Evolutionary conservation across 2,113 vertebrate species (phyloP).

Genomic region (Thamnophis sirtalis): DNA sequence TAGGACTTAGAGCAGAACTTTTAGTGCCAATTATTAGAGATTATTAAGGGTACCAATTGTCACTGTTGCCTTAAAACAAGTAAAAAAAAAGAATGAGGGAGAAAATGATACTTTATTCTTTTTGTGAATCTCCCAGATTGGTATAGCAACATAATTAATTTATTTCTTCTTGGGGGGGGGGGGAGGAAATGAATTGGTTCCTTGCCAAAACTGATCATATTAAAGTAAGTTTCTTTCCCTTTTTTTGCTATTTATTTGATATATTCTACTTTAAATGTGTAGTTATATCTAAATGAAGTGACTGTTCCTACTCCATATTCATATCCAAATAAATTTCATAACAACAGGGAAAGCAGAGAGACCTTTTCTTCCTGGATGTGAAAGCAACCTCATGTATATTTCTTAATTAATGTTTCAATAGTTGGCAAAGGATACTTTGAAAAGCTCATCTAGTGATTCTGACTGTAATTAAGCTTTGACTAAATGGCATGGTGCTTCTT

Average conservation of each 20-base stretch:
- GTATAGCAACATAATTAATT: background rate
- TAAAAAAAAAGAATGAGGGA: background rate
- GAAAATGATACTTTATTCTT: background rate
- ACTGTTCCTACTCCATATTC: background rate
- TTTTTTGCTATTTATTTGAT: background rate
- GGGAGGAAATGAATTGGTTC: background rate
- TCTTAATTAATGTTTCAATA: conserved; percentile 60
- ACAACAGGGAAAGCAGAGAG: conserved; percentile 27
- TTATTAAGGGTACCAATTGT: background rate
- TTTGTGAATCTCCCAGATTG: background rate
- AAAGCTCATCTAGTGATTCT: conserved; percentile 45
- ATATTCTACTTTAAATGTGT: background rate
- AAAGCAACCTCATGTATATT: conserved; percentile 44
- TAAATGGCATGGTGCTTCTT: conserved; percentile 22
- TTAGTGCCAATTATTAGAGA: too few species aligned
- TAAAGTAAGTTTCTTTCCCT: background rate
- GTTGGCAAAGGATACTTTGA: conserved; percentile 30
- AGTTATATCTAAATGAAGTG: background rate
- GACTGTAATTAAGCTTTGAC: conserved; percentile 50
- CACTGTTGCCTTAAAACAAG: background rate
- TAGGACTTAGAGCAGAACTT: background rate
- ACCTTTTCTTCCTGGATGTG: conserved; percentile 36
- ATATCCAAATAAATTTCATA: conserved; percentile 20
- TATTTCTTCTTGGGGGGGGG: background rate
- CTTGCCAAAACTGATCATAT: background rate